A percentile compares a stretch with the other conserved stretches of the same genome.
phyloP scores from a whole-genome alignment of 2,113 vertebrate genomes.

The Corydoras sp. region DNA sequence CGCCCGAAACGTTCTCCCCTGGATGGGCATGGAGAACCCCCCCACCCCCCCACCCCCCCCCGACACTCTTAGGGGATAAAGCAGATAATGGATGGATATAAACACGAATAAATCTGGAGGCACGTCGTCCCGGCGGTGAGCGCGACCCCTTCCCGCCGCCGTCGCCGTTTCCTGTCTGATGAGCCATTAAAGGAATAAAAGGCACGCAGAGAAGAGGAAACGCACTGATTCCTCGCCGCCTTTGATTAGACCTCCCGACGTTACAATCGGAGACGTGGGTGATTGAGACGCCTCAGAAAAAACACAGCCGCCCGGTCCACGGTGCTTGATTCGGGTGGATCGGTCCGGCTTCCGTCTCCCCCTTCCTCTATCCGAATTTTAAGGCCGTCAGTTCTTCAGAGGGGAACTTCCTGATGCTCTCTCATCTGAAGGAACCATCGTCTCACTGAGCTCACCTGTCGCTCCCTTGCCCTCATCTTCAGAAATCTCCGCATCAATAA shows the following conservation, averaged over 20 bases:
- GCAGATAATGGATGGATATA: too few relatives aligned
- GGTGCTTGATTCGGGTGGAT: background rate
- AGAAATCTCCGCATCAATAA: constrained; percentile 48
- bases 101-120: too few relatives aligned
- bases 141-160: constrained; percentile 36
- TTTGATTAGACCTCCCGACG: constrained; percentile 31
- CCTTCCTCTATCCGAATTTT: background rate
- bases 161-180: constrained; percentile 37
- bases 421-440: constrained; percentile 36
- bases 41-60: too few relatives aligned
- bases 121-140: background rate
- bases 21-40: too few relatives aligned
- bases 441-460: constrained; percentile 43
- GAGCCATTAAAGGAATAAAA: constrained; percentile 38
- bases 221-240: constrained; percentile 23
- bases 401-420: constrained; percentile 8
- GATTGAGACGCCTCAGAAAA: constrained; percentile 13
- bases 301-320: too few relatives aligned
- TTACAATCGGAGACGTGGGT: constrained; percentile 16
- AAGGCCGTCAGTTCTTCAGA: background rate
- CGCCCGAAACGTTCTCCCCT: too few relatives aligned
- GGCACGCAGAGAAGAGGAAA: constrained; percentile 16
- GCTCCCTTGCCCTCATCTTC: constrained; percentile 40
- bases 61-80: too few relatives aligned
- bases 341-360: constrained; percentile 13